A percentile compares a stretch with the other conserved stretches of the same genome.
Conservation (phyloP, 92 coral and sea anemone species). For the Metridium senile region DNA sequence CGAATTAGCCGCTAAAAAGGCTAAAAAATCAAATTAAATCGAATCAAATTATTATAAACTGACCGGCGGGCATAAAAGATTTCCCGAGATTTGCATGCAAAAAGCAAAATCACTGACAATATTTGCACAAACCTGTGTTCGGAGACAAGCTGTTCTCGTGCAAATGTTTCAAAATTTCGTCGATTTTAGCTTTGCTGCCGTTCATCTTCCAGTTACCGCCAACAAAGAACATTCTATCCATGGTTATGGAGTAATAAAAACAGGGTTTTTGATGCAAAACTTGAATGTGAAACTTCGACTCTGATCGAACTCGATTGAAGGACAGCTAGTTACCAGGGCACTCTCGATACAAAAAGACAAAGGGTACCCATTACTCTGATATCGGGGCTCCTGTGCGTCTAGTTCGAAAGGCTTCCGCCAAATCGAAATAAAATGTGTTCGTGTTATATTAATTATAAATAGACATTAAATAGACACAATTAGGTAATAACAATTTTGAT, state of each 20-base stretch:
- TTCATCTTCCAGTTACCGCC: conserved; percentile 99
- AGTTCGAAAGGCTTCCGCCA: no score
- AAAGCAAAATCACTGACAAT: neutral
- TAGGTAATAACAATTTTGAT: no score
- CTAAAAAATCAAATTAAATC: no score
- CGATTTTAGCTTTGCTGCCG: conserved; percentile 78
- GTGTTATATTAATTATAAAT: no score
- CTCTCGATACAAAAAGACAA: neutral
- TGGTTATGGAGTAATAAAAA: conserved; percentile 5
- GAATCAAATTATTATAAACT: no score
- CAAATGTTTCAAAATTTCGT: conserved; percentile 69
- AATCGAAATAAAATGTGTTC: no score
- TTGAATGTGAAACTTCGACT: neutral
- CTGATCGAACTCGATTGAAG: neutral
- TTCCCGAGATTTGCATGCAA: no score
- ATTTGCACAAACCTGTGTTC: conserved; percentile 55
- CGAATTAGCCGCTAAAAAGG: no score
- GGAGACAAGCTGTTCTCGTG: conserved; percentile 47
- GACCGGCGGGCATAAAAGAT: no score
- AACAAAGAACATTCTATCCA: conserved; percentile 93
- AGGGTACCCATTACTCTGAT: neutral
- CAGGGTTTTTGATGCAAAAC: neutral
- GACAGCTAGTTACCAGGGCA: neutral
- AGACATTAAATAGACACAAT: no score
- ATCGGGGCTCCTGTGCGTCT: no score